Evolutionary conservation across 2,888 invertebrate species (phyloP), one percentile per base, ranked within the genome.

Genomic region (Drosophila bunnanda): DNA sequence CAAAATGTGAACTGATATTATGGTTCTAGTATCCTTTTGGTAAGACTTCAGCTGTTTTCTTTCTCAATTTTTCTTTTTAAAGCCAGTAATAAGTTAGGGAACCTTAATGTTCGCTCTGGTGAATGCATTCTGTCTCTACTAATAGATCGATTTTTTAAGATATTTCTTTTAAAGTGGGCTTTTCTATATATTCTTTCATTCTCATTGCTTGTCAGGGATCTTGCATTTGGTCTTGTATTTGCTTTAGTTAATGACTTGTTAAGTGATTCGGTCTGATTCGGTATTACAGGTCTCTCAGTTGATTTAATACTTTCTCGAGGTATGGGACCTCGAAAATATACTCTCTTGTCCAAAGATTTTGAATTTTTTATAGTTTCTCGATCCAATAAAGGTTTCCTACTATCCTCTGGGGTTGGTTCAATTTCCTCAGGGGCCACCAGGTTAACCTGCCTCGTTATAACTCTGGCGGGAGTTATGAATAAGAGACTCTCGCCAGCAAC

Each of bases 401-500:
- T n/a, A 5, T 32, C 13, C 9, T 15, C 20, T 32, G 9, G 5
- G 1, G 9, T 9, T 15, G 4, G 2, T 8, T 13, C 13, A 13
- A 5, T 4, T 13, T 20, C 15, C 4, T 50, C 32, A 1, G 32
- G 9, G 2, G 1, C 25, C 1, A 12, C 8, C 5, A 12, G 13
- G 17, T 20, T 9, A 1, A 12, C 9, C 13, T 34, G 22, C 15
- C n/a, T 22, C 5, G 4, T 56, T 4, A 46, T 17, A 8, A 0
- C 4, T 17, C 4, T 3, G 6, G 15, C 36, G 0, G 48, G 38
- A 4, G 32, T 43, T 10, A 64, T 17, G 0, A 60, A 17, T 5
- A 59, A 15, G 0, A 52, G 7, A 17, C 39, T 60, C 3, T 60
- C 64, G 3, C 60, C 64, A 0, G 48, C 28, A n/a, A 25, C 34